Evolutionary conservation across 1,140 invertebrate species (phyloP), one percentile per base, ranked within the genome.

Genomic region (Diabrotica virgifera): DNA sequence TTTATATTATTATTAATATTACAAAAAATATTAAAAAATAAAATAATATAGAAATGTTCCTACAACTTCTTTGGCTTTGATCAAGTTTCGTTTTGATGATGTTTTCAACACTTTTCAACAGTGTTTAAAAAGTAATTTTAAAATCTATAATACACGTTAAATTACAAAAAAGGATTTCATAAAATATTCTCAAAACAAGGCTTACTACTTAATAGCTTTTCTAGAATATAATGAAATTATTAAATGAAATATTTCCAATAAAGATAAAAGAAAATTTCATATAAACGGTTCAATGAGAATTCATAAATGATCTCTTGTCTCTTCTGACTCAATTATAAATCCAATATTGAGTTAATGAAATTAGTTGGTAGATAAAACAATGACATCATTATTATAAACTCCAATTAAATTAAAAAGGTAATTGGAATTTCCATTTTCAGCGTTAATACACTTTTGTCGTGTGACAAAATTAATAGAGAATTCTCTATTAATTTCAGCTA

Each of bases 401-500:
- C 24, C 56, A 13, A 38, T 37, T 36, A 58, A 58, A 58, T 36
- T 38, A 35, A 50, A 63, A 54, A 63, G 54, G 37, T 63, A 63
- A 63, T 63, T 63, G 61, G 55, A 55, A 37, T 37, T 55, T 56
- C 61, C 52, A 63, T 63, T 14, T 54, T 37, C 40, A 36, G 36
- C 36, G 12, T 55, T 51, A 52, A 61, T 61, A 61, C 50, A 12
- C 12, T 61, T 52, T 61, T 61, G 59, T 35, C 24, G 36, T 37
- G 36, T 36, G 56, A 63, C 37, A 54, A 53, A 64, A 58, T 64
- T 64, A 60, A 67, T 65, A 65, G 65, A 61, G 67, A 38, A n/a
- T 36, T 68, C 69, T 62, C 66, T 70, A 70, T 70, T 70, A 68
- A 70, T 70, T 70, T 70, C 62, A 63, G 61, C 67, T 70, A 65